phyloP scores from a whole-genome alignment of 2,113 vertebrate species.

The Sapajus apella region DNA sequence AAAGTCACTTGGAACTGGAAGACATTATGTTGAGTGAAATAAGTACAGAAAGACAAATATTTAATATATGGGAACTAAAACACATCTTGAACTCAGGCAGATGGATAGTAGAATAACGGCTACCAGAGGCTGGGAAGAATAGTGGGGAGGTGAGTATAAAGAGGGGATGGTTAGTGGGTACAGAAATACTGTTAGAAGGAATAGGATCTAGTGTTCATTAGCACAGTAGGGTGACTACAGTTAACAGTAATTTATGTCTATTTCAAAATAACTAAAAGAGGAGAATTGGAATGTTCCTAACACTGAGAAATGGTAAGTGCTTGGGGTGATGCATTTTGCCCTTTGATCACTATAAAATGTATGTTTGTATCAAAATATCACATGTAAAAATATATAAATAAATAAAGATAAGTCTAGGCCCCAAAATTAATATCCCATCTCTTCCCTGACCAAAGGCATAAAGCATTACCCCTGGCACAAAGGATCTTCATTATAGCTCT shows the following conservation, averaged over 20 bases:
- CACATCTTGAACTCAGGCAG: background rate
- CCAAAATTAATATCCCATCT: background rate
- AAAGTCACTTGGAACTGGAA: background rate
- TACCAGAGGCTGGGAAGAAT: background rate
- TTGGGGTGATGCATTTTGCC: background rate
- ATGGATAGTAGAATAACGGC: background rate
- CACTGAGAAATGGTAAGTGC: background rate
- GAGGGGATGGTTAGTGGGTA: background rate
- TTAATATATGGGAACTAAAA: background rate
- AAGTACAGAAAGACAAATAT: background rate
- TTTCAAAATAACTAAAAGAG: background rate
- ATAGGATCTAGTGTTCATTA: background rate
- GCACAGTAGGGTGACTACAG: background rate
- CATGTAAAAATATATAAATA: background rate
- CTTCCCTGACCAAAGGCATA: background rate
- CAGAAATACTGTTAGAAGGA: background rate
- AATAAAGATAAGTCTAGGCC: background rate
- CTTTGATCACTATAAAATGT: background rate
- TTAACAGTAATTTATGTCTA: background rate
- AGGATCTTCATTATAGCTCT: conserved; percentile 6
- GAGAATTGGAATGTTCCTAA: background rate
- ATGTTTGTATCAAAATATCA: background rate
- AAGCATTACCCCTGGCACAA: background rate
- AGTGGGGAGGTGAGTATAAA: background rate
- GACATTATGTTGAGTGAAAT: background rate